phyloP scores from a whole-genome alignment of 2,797 vertebrate genomes.

The Sebastes taczanowskii region DNA sequence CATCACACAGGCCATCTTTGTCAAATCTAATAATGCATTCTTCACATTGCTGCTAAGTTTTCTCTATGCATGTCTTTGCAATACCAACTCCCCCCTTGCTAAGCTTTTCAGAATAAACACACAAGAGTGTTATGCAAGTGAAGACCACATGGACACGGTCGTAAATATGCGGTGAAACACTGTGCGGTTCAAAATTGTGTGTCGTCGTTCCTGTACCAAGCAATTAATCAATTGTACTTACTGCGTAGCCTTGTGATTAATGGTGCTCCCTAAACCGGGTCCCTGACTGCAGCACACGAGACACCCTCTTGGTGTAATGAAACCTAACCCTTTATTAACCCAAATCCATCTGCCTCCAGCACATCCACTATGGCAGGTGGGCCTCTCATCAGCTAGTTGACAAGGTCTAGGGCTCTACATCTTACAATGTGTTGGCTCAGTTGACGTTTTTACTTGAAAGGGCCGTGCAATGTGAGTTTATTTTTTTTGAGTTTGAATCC shows the following conservation, averaged over 20 bases:
- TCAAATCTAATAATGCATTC: constrained; percentile 1
- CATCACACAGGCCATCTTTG: background rate
- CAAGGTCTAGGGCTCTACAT: background rate
- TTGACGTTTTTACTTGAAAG: background rate
- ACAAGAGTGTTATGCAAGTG: background rate
- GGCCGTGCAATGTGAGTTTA: background rate
- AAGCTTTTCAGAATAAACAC: background rate
- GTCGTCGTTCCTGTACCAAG: constrained; percentile 4
- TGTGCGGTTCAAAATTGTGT: constrained; percentile 4
- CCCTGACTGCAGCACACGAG: constrained; percentile 26
- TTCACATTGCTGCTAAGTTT: background rate
- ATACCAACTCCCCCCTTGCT: background rate
- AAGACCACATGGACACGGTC: background rate
- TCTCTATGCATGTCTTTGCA: background rate
- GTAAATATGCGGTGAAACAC: background rate
- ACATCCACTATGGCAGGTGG: constrained; percentile 8
- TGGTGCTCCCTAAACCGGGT: constrained; percentile 35
- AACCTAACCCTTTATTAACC: constrained; percentile 57
- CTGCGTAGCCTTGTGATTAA: constrained; percentile 43
- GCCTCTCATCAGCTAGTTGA: constrained; percentile 2
- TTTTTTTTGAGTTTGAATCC: background rate
- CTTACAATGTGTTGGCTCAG: background rate
- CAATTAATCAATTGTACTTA: constrained; percentile 41
- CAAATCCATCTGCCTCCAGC: constrained; percentile 46
- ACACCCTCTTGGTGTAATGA: constrained; percentile 46